Percentiles rank a stretch among this genome's conserved stretches.
phyloP scores from a whole-genome alignment of 1,140 invertebrate species.

The Hesperophylax magnus region DNA sequence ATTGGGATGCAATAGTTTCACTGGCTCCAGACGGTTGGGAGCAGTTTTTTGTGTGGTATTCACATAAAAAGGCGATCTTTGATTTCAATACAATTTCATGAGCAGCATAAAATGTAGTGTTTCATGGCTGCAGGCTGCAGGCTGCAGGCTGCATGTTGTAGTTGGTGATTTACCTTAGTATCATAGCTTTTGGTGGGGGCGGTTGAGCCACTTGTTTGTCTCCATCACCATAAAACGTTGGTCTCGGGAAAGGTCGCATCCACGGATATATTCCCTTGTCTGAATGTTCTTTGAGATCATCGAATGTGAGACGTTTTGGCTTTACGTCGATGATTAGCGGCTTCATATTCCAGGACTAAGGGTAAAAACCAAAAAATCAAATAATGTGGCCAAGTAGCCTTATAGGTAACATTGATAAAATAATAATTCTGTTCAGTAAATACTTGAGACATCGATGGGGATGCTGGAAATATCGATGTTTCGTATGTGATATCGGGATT shows the following conservation, averaged over 20 bases:
- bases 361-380: neutral
- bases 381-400: neutral
- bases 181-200: neutral
- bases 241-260: constrained; percentile 62
- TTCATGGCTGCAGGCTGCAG: neutral
- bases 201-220: neutral
- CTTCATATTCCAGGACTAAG: constrained; percentile 12
- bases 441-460: neutral
- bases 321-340: constrained; percentile 10
- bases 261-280: constrained; percentile 66
- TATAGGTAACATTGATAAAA: too few relatives aligned
- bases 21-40: too few relatives aligned
- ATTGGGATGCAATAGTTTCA: too few relatives aligned
- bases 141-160: too few relatives aligned
- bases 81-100: neutral
- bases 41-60: too few relatives aligned
- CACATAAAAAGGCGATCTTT: neutral
- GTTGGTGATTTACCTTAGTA: neutral
- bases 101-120: neutral
- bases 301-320: neutral
- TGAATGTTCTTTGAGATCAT: constrained; percentile 2
- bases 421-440: too few relatives aligned
- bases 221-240: neutral
- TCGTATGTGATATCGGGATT: constrained; percentile 21
- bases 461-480: constrained; percentile 20